Base-by-base conservation (phyloP, 2,888 invertebrate genomes). In the Pammene aurita region DNA sequence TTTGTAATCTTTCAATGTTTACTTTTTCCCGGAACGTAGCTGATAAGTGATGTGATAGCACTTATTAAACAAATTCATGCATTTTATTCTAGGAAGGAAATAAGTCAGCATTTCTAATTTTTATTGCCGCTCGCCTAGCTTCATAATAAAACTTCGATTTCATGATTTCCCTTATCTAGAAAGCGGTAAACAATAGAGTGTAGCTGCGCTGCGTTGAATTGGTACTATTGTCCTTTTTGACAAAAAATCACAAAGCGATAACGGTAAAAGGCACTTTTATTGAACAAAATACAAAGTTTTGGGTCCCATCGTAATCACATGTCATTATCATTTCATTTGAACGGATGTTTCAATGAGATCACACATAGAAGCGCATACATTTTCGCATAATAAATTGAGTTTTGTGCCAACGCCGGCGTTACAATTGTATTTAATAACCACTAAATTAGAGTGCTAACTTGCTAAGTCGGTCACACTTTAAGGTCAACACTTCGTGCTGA, bases 231-330 rank as follows among this genome's bases (percentile, higher is more conserved):
- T 67, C 38, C 26, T 44, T 38, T 57, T 54, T 52, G n/a, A 35
- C 52, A 52, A 64, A 57, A 68, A 67, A 26, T 4, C 56, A 71
- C 67, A 67, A 62, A 48, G 34, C 57, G 46, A 7, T 60, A 69
- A 69, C 69, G 69, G 69, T 69, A 65, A 69, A 65, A 65, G 55
- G 64, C 54, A 69, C 46, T 48, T 69, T 69, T 67, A 71, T 67
- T 70, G 44, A 66, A 70, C 57, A 57, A 57, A 63, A 57, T 56
- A 56, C 57, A 65, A 61, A 61, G 6, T 56, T 55, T 54, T 67
- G 18, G 50, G 58, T 67, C 67, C 56, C 62, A 63, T 52, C 54
- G 66, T 54, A 52, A 60, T 65, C 69, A 70, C 65, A 65, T 58
- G 58, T 61, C 48, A 67, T 57, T 46, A 65, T 48, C 48, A 48